phyloP scores from a whole-genome alignment of 2,113 vertebrate species.

The Lipotes vexillifer region DNA sequence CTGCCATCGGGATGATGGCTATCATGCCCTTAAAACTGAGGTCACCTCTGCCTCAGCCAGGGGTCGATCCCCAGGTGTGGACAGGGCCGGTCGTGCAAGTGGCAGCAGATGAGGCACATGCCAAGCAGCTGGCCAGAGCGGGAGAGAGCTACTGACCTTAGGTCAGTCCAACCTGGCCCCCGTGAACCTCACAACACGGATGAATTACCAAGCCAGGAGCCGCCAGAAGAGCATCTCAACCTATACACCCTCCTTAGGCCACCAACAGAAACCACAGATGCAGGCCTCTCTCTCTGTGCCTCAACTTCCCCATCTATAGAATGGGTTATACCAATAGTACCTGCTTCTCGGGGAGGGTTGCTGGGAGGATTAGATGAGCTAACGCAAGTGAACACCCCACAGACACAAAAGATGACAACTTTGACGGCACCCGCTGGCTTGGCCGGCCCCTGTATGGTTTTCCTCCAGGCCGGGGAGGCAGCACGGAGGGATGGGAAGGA shows the following conservation, averaged over 20 bases:
- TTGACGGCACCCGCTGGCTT: rapidly evolving
- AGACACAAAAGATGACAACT: rapidly evolving
- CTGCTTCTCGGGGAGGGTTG: rapidly evolving
- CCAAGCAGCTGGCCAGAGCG: rapidly evolving
- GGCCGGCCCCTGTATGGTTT: neutral
- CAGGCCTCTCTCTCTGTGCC: rapidly evolving
- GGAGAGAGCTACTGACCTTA: neutral
- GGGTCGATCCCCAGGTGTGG: neutral
- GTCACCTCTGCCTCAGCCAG: neutral
- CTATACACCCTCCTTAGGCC: rapidly evolving
- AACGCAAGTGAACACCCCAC: rapidly evolving
- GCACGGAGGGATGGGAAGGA: rapidly evolving
- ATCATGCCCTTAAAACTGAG: neutral
- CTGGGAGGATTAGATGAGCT: rapidly evolving
- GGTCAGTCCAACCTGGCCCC: rapidly evolving
- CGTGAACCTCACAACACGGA: rapidly evolving
- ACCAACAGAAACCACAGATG: rapidly evolving
- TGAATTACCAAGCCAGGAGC: neutral
- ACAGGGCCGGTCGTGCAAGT: rapidly evolving
- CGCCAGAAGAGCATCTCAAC: rapidly evolving
- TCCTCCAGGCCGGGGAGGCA: neutral
- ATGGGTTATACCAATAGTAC: rapidly evolving
- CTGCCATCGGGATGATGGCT: rapidly evolving
- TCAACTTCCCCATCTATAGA: neutral
- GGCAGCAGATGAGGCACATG: rapidly evolving